Evolutionary conservation across 53 echinoderm and acorn worm genomes (phyloP), one percentile per base, ranked within the genome.

Genomic region (Astropecten irregularis): DNA sequence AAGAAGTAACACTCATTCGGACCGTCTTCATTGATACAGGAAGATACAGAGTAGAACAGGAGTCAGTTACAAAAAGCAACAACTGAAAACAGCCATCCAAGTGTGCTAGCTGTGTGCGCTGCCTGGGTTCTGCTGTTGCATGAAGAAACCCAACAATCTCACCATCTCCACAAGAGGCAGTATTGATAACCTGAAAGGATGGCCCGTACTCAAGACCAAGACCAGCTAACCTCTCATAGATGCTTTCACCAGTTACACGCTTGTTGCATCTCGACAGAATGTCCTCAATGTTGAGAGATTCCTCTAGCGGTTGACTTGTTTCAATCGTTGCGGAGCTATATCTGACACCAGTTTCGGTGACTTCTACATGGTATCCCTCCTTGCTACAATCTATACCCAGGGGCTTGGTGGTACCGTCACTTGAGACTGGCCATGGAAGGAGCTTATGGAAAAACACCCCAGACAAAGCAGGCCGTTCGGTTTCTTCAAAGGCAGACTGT

Each of bases 21-120:
- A 95, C 61, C 32, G 49, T 76, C 16, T 86, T 65, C 2, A 95
- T 81, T 9, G 36, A 33, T n/a, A 90, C 35, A 18, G 93, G 88
- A 32, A 88, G 86, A 44, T 90, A 95, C 19, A 90, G 68, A 29
- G 83, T 83, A 14, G 86, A 69, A 14, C 40, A 39, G 35, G 88
- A 65, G 2, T 88, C 83, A 18, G 82, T 26, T 4, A 77, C 63
- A 70, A 36, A 69, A 27, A 79, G 34, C 6, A 93, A 63, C 10
- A 91, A 83, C 66, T 95, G 95, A 69, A 95, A 90, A 68, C 92
- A 87, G 9, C 87, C 92, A 53, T 88, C 90, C 16, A 92, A 59
- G 25, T 84, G 91, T 13, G 95, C 88, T 13, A 91, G 90, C 21
- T 88, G 86, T 26, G 91, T 88, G 8, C 91, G 88, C 57, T 93